phyloP scores from a whole-genome alignment of 1,140 invertebrate species.

The Psilanteris sp. region DNA sequence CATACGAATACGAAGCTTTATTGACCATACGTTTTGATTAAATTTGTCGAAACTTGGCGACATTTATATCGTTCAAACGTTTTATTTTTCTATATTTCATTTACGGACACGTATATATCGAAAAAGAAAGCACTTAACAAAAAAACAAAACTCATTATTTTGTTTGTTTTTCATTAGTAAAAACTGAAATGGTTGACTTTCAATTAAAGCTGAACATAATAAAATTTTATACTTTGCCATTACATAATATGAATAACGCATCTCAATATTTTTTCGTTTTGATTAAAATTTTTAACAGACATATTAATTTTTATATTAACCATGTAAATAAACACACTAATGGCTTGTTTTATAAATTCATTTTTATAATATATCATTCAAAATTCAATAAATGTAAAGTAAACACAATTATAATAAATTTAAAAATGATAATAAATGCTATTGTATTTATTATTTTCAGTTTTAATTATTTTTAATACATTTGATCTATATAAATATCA shows the following conservation, averaged over 20 bases:
- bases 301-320: conserved; percentile 17
- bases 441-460: no score
- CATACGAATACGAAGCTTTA: conserved; percentile 6
- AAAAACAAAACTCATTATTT: background rate
- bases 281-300: conserved; percentile 12
- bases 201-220: conserved; percentile 20
- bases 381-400: no score
- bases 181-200: conserved; percentile 14
- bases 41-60: conserved; percentile 16
- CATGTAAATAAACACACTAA: no score
- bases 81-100: conserved; percentile 6
- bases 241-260: conserved; percentile 20
- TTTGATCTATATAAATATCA: no score
- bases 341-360: no score
- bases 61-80: background rate
- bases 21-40: conserved; percentile 29
- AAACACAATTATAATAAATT: no score
- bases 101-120: background rate
- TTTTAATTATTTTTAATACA: no score
- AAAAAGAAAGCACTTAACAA: background rate
- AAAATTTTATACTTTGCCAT: conserved; percentile 17
- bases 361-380: no score
- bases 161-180: conserved; percentile 10
- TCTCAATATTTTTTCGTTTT: conserved; percentile 18
- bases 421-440: no score